These are phyloP conservation scores for Megalops cyprinoides DNA, from an alignment of 2,797 vertebrate genomes.

Conservation along the genomic window DNA sequence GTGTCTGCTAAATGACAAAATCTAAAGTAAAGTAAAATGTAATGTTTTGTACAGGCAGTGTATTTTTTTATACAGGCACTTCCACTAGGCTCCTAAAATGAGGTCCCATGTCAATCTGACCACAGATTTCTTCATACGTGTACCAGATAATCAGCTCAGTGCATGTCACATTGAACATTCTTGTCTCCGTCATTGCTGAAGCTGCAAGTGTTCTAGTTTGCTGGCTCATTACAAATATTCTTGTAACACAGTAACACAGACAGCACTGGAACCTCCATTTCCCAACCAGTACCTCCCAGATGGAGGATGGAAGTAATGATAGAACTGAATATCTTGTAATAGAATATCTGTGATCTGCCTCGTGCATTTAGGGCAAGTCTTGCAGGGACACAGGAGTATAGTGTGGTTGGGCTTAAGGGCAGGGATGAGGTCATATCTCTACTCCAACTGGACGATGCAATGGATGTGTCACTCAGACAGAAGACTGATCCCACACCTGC, in stretches of 20 bases:
- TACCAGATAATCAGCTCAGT: no score
- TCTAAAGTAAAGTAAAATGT: no score
- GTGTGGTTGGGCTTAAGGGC: background rate
- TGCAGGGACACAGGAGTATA: conserved; percentile 20
- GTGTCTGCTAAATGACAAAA: background rate
- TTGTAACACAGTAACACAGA: no score
- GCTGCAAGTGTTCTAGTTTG: no score
- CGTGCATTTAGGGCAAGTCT: conserved; percentile 22
- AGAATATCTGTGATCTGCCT: no score
- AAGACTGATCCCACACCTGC: conserved; percentile 99
- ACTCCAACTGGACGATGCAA: background rate
- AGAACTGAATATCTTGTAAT: no score
- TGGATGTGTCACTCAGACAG: conserved; percentile 78
- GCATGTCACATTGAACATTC: no score
- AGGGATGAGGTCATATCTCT: background rate
- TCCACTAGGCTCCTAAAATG: conserved; percentile 10
- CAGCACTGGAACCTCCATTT: no score
- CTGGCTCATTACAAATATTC: no score
- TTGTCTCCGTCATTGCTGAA: no score
- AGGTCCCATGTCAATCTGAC: conserved; percentile 18
- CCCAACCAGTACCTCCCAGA: no score
- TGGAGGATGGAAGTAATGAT: conserved; percentile 21
- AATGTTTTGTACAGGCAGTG: background rate
- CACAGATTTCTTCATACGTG: no score
- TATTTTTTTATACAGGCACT: background rate